These are phyloP conservation scores for Andrena minutula DNA, from an alignment of 2,888 invertebrate species.

Conservation along the genomic window DNA sequence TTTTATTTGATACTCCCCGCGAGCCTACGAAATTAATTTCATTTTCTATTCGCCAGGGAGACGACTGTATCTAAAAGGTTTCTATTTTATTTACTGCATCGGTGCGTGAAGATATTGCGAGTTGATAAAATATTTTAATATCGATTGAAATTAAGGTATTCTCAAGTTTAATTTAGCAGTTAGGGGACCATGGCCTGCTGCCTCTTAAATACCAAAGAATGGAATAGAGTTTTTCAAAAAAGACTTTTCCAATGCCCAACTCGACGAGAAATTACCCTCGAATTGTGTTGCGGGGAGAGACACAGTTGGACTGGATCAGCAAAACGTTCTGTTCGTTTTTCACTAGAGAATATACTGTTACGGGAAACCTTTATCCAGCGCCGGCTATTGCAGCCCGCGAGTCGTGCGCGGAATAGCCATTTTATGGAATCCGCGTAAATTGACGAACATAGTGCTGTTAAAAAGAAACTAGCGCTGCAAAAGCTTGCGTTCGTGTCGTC, in stretches of 20 bases:
- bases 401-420: slow-evolving; percentile 31
- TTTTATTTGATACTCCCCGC: not conserved
- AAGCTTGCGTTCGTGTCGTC: not conserved
- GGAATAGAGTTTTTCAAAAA: not conserved
- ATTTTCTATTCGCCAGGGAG: too few relatives aligned
- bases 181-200: not conserved
- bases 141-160: not conserved
- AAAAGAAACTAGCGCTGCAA: not conserved
- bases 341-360: slow-evolving; percentile 33
- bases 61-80: too few relatives aligned
- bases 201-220: not conserved
- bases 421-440: slow-evolving; percentile 26
- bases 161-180: too few relatives aligned
- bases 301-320: slow-evolving; percentile 14
- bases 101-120: too few relatives aligned
- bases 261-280: not conserved
- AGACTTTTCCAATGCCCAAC: not conserved
- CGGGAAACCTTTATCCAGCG: slow-evolving; percentile 30
- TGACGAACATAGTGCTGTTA: slow-evolving; percentile 10
- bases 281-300: not conserved
- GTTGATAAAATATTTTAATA: not conserved
- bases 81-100: too few relatives aligned
- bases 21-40: too few relatives aligned
- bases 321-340: slow-evolving; percentile 27
- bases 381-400: not conserved